These are phyloP conservation scores for Xenus cinereus DNA, from an alignment of 2,113 vertebrate genomes.

Conservation along the genomic window DNA sequence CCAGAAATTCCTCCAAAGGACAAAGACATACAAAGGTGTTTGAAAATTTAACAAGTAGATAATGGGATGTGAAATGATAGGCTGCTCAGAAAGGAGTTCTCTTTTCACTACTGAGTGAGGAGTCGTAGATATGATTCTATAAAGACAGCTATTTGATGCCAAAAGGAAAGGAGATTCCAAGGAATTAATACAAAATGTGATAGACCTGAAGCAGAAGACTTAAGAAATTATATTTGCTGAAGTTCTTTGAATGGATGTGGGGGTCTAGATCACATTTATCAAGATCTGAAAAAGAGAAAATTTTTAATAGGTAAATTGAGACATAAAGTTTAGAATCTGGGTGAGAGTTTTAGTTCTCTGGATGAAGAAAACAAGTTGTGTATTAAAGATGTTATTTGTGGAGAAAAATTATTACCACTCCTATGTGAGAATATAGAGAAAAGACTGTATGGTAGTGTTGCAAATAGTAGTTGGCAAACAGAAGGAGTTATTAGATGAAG, in stretches of 20 bases:
- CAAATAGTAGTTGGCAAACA: not conserved
- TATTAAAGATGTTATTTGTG: not conserved
- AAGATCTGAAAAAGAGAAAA: not conserved
- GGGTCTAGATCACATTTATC: not conserved
- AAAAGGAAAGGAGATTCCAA: not conserved
- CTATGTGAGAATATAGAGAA: not conserved
- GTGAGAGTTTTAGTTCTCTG: not conserved
- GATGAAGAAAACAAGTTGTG: not conserved
- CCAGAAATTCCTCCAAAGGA: not conserved
- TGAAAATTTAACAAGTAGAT: not conserved
- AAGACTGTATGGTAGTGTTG: not conserved
- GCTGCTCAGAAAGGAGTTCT: not conserved
- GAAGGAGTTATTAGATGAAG: not conserved
- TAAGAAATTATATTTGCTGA: not conserved
- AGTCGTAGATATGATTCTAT: not conserved
- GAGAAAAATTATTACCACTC: not conserved
- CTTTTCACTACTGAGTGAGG: not conserved
- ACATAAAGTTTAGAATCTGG: not conserved
- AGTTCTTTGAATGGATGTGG: not conserved
- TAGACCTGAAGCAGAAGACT: not conserved
- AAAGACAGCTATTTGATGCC: not conserved
- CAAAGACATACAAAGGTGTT: not conserved
- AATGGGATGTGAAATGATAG: rapidly evolving
- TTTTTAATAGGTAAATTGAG: not conserved
- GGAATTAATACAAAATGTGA: not conserved